phyloP scores from a whole-genome alignment of 1,140 invertebrate genomes.

The Meloidogyne chitwoodi region DNA sequence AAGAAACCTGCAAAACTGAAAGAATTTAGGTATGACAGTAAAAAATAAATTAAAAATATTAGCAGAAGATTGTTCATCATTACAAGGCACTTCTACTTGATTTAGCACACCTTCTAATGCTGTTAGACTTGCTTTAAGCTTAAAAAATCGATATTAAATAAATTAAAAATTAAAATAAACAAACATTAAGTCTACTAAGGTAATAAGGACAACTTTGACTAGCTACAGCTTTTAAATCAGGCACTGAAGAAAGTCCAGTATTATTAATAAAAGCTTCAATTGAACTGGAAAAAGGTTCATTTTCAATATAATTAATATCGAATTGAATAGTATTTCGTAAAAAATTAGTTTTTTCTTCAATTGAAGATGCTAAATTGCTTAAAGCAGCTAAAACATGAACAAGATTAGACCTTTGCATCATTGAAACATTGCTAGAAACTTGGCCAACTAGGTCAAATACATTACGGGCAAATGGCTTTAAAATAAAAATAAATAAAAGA shows the following conservation, averaged over 20 bases:
- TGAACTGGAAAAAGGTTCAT: conserved; percentile 17
- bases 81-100: conserved; percentile 39
- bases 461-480: conserved; percentile 34
- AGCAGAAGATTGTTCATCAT: conserved; percentile 22
- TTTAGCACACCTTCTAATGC: conserved; percentile 45
- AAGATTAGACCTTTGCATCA: conserved; percentile 50
- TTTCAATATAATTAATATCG: conserved; percentile 34
- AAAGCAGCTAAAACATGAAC: conserved; percentile 50
- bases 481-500: conserved; percentile 6
- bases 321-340: conserved; percentile 30
- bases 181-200: conserved; percentile 40
- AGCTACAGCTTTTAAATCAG: conserved; percentile 29
- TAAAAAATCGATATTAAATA: conserved; percentile 17
- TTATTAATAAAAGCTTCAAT: conserved; percentile 35
- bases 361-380: conserved; percentile 35
- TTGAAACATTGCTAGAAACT: conserved; percentile 31
- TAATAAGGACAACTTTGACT: conserved; percentile 9
- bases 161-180: conserved; percentile 12
- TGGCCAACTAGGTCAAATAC: conserved; percentile 36
- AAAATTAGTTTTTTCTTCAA: conserved; percentile 35
- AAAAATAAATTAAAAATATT: conserved; percentile 34
- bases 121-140: conserved; percentile 49
- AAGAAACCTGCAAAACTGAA: conserved; percentile 36
- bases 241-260: conserved; percentile 24
- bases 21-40: conserved; percentile 33